Base-by-base conservation (phyloP, 1,140 invertebrate genomes). In the Berghia stephanieae region DNA sequence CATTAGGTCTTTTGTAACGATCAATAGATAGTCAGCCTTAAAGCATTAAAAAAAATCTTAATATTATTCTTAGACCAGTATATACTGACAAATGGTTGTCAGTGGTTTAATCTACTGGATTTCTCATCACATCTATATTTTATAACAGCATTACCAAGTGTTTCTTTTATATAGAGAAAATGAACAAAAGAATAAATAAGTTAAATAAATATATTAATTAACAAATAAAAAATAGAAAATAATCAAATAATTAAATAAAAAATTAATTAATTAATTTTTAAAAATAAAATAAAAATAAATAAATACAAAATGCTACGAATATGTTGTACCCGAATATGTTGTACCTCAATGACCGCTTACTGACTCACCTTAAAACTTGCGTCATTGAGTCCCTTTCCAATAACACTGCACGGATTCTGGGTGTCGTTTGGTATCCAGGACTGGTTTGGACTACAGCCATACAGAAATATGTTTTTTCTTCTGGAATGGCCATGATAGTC, bases 401-500 rank as follows among this genome's bases (percentile, higher is more conserved):
- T 82, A n/a, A n/a, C n/a, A 43, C 80, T 78, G 2, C 83, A 81
- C 42, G 88, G 86, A 76, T 89, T 89, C 46, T 86, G 83, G n/a
- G 78, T 80, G 72, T 89, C 88, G 69, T 86, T 86, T 2, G 80
- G 75, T 52, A 87, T 85, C 88, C 88, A 89, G 3, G 88, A 88
- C 82, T 84, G 72, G 2, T 75, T 69, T 6, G 91, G 93, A 81
- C 94, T 94, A 88, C 95, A 96, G 42, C 95, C 95, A 87, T 95
- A 96, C 78, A 96, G 91, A 90, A 97, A 97, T 60, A 95, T 94
- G 86, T 96, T 97, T 90, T 96, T 95, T 86, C 93, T 92, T 44
- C 95, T 90, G 31, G 95, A 96, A 88, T 97, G 96, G 2, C 95
- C 96, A 89, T 97, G 96, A 83, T 94, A 94, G 90, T 97, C 95